A percentile compares a stretch with the other conserved stretches of the same genome.
Conservation (phyloP, 23 tunicate species). For the Styela clava region DNA sequence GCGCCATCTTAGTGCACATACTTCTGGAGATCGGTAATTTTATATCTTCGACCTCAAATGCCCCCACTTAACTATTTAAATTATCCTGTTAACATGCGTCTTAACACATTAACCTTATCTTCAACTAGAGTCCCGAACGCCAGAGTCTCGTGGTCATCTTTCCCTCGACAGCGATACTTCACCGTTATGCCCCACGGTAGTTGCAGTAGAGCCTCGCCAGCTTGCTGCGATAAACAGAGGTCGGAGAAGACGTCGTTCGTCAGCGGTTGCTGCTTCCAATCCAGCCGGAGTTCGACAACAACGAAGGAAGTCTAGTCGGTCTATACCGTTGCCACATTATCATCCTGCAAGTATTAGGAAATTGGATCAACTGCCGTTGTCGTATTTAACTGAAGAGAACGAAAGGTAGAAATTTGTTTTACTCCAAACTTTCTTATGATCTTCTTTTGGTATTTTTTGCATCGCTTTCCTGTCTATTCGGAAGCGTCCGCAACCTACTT, state of each 20-base stretch:
- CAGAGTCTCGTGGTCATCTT: not conserved
- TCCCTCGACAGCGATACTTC: slow-evolving; percentile 32
- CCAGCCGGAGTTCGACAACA: slow-evolving; percentile 37
- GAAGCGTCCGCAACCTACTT: no score
- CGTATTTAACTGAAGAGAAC: slow-evolving; percentile 62
- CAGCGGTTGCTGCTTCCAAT: slow-evolving; percentile 23
- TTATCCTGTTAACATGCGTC: no score
- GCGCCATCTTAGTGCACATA: no score
- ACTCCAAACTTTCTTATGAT: no score
- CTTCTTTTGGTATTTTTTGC: no score
- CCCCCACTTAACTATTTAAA: no score
- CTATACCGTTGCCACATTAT: slow-evolving; percentile 76
- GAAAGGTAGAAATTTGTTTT: slow-evolving; percentile 52
- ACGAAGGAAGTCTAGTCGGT: slow-evolving; percentile 37
- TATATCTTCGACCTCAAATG: no score
- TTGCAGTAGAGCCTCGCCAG: slow-evolving; percentile 23
- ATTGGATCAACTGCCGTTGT: slow-evolving; percentile 56
- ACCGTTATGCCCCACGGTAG: slow-evolving; percentile 22
- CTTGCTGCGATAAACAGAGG: slow-evolving; percentile 21
- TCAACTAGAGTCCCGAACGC: not conserved
- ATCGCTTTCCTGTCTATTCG: no score
- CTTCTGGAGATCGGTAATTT: no score
- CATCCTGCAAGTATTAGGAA: slow-evolving; percentile 66
- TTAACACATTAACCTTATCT: no score
- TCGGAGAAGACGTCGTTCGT: slow-evolving; percentile 50